These are phyloP conservation scores for Myopa testacea DNA, from an alignment of 2,888 invertebrate genomes.

Conservation along the genomic window DNA sequence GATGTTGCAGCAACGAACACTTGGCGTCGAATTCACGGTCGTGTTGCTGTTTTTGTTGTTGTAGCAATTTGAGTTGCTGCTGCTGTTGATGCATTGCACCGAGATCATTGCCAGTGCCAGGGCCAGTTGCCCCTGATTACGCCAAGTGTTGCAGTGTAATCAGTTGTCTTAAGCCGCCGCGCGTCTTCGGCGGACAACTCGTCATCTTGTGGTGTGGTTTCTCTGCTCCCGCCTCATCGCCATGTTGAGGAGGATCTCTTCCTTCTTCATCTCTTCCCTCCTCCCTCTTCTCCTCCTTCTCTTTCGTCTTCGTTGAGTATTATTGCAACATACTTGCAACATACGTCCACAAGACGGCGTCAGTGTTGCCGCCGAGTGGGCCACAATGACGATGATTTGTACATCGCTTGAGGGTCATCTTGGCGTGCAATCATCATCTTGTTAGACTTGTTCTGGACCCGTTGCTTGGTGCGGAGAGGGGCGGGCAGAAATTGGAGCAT, in stretches of 20 bases:
- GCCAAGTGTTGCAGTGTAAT: slow-evolving; percentile 36
- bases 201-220: not conserved
- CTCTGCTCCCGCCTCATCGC: not conserved
- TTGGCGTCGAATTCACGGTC: slow-evolving; percentile 33
- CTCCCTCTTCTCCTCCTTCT: no score
- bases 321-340: not conserved
- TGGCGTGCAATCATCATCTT: slow-evolving; percentile 38
- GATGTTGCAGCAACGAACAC: not conserved
- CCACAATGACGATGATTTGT: slow-evolving; percentile 29
- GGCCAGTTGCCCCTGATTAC: slow-evolving; percentile 24
- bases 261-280: no score
- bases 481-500: slow-evolving; percentile 45
- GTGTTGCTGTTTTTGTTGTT: slow-evolving; percentile 1
- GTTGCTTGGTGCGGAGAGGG: not conserved
- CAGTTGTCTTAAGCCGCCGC: slow-evolving; percentile 22
- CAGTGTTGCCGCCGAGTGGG: slow-evolving; percentile 7
- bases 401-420: slow-evolving; percentile 31
- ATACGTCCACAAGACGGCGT: not conserved
- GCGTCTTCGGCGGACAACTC: not conserved
- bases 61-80: slow-evolving; percentile 1
- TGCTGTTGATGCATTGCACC: slow-evolving; percentile 13
- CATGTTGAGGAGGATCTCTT: not conserved
- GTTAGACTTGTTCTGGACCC: slow-evolving; percentile 33
- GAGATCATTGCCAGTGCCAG: slow-evolving; percentile 23
- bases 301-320: no score